phyloP scores from a whole-genome alignment of 2,113 vertebrate species.

The Lycaon pictus region DNA sequence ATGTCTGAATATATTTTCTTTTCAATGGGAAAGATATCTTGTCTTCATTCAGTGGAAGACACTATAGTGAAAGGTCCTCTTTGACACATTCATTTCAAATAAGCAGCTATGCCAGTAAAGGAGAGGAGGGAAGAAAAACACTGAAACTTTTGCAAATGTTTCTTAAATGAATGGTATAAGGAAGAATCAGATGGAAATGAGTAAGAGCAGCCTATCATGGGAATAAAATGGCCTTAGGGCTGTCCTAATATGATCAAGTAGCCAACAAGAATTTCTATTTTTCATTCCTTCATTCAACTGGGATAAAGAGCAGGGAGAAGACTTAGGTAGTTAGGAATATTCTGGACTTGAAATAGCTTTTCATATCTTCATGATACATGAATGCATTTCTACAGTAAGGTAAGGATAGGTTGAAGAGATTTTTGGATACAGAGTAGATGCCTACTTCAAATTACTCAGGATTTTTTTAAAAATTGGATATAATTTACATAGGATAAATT shows the following conservation, averaged over 20 bases:
- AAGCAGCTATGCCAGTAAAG: not conserved
- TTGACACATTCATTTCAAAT: not conserved
- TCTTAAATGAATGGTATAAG: not conserved
- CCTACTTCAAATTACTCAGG: not conserved
- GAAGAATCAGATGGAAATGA: not conserved
- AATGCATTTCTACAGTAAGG: not conserved
- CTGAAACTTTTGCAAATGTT: not conserved
- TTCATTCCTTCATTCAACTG: not conserved
- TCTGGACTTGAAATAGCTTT: not conserved
- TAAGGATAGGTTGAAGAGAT: not conserved
- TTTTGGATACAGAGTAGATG: not conserved
- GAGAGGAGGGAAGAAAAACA: not conserved
- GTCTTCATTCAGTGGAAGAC: not conserved
- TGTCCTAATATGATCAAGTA: not conserved
- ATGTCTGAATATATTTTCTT: not conserved
- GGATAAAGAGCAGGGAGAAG: not conserved
- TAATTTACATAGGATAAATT: not conserved
- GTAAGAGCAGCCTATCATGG: not conserved
- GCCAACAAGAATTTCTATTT: conserved; percentile 22
- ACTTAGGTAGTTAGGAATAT: not conserved
- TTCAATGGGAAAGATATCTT: not conserved
- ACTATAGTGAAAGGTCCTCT: not conserved
- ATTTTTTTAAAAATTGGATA: not conserved
- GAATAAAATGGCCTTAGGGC: not conserved
- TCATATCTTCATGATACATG: not conserved